Conservation (phyloP, 2,888 invertebrate species). For the Tuberolachnus salignus region DNA sequence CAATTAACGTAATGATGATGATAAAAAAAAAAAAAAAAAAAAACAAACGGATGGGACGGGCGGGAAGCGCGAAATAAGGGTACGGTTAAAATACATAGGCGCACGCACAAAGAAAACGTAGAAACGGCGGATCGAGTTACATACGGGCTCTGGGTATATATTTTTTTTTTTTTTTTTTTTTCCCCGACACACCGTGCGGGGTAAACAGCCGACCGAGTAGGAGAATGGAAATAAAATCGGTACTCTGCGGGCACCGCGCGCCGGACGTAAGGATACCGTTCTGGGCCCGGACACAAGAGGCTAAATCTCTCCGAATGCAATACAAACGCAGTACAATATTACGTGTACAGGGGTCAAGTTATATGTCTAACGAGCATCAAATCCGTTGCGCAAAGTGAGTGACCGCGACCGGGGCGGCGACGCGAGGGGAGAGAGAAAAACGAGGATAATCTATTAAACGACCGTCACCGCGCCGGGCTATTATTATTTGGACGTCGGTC, state of each 20-base stretch:
- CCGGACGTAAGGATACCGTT: neutral
- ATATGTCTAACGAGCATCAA: slow-evolving; percentile 47
- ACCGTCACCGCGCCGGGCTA: slow-evolving; percentile 21
- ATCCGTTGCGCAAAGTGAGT: slow-evolving; percentile 53
- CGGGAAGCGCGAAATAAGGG: slow-evolving; percentile 34
- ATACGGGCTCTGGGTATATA: slow-evolving; percentile 14
- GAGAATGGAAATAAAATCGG: neutral
- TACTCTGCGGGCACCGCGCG: neutral
- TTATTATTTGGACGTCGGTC: slow-evolving; percentile 43
- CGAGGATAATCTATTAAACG: slow-evolving; percentile 52
- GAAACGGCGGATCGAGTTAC: slow-evolving; percentile 28
- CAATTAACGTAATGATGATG: slow-evolving; percentile 43
- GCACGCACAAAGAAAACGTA: too few species aligned
- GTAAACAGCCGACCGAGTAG: neutral
- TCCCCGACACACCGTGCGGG: neutral
- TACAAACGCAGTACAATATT: neutral
- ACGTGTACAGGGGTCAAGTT: slow-evolving; percentile 22
- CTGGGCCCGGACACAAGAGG: neutral
- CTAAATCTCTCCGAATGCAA: slow-evolving; percentile 5
- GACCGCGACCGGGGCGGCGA: slow-evolving; percentile 12
- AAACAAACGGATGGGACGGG: too few species aligned
- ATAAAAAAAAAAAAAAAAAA: neutral
- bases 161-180: slow-evolving; percentile 1
- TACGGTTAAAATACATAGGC: slow-evolving; percentile 10
- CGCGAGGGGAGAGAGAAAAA: neutral